Conservation (phyloP, 1,140 invertebrate species). For the Pseudoatta argentina region DNA sequence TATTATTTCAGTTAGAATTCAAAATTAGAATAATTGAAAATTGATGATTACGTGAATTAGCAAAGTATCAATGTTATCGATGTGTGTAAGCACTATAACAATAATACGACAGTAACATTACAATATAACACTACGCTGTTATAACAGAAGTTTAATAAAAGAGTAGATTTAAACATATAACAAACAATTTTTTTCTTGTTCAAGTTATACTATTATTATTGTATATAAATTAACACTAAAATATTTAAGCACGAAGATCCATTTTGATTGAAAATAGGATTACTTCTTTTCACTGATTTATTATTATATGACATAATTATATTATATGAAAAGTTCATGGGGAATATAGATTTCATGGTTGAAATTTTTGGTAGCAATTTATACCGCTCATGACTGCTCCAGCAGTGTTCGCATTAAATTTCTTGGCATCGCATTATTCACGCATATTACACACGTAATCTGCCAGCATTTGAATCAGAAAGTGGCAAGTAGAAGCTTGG, state of each 20-base stretch:
- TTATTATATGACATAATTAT: too few species aligned
- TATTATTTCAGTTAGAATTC: too few species aligned
- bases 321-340: not conserved
- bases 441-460: slow-evolving; percentile 17
- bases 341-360: not conserved
- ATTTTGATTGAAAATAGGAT: too few species aligned
- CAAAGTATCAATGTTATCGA: not conserved
- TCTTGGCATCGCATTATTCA: not conserved
- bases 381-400: not conserved
- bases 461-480: slow-evolving; percentile 24
- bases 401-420: not conserved
- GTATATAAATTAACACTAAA: too few species aligned
- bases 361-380: not conserved
- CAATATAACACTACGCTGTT: not conserved
- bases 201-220: not conserved
- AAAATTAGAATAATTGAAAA: too few species aligned
- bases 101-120: not conserved
- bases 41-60: not conserved
- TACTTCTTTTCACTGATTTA: too few species aligned
- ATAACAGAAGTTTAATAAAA: not conserved
- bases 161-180: not conserved
- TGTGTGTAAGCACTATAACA: not conserved
- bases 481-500: not conserved
- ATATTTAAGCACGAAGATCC: too few species aligned
- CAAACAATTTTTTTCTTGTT: not conserved